A percentile compares a stretch with the other conserved stretches of the same genome.
These are phyloP conservation scores for Diplazon laetatorius DNA, from an alignment of 2,888 invertebrate species.

Conservation along the genomic window DNA sequence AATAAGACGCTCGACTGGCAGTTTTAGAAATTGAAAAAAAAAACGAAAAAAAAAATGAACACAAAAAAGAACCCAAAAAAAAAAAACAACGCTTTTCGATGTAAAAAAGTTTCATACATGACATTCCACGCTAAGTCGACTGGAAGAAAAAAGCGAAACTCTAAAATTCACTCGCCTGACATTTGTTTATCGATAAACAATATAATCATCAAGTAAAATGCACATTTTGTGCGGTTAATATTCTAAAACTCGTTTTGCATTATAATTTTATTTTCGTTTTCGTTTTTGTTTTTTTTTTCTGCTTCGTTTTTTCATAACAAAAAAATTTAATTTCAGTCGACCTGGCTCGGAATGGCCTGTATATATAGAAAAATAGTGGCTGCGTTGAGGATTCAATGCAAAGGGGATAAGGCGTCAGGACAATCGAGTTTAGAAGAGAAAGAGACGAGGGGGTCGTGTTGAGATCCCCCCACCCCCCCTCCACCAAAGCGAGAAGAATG, in stretches of 20 bases:
- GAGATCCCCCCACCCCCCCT: constrained; percentile 37
- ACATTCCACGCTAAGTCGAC: neutral
- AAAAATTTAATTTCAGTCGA: neutral
- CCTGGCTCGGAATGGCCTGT: neutral
- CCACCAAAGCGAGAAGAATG: constrained; percentile 70
- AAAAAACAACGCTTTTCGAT: constrained; percentile 15
- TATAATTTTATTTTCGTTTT: too few relatives aligned
- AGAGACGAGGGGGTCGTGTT: constrained; percentile 57
- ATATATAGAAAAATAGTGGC: constrained; percentile 10
- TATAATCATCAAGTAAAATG: too few relatives aligned
- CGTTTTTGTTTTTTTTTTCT: too few relatives aligned
- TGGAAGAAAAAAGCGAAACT: too few relatives aligned
- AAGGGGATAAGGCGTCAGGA: constrained; percentile 30
- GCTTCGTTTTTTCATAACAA: neutral
- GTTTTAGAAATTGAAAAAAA: neutral
- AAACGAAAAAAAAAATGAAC: too few relatives aligned
- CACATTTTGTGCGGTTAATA: too few relatives aligned
- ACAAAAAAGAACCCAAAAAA: too few relatives aligned
- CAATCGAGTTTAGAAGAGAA: constrained; percentile 26
- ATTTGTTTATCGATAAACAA: too few relatives aligned
- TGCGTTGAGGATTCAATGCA: constrained; percentile 54
- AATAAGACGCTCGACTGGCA: constrained; percentile 33
- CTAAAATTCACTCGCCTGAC: too few relatives aligned
- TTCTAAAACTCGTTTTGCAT: too few relatives aligned
- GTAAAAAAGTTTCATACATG: neutral